These are phyloP conservation scores for Paradoxurus hermaphroditus DNA, from an alignment of 2,113 vertebrate genomes.

Conservation along the genomic window DNA sequence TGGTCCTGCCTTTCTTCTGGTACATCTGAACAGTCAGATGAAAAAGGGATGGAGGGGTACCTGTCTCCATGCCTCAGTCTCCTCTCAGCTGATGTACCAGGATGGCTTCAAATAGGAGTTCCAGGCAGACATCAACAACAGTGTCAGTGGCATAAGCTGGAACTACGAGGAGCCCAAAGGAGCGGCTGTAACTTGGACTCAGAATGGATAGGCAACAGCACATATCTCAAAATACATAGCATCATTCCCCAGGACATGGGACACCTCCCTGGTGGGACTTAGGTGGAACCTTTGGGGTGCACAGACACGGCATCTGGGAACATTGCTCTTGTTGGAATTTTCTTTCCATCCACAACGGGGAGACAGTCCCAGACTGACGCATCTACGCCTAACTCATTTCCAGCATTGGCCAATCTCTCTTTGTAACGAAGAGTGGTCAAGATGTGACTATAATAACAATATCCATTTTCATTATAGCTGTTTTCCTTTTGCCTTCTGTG, in stretches of 20 bases:
- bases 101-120: background rate
- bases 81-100: background rate
- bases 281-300: background rate
- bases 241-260: background rate
- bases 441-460: rapidly evolving
- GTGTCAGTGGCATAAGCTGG: background rate
- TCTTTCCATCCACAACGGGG: too few species aligned
- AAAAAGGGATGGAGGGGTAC: too few species aligned
- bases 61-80: background rate
- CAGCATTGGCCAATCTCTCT: rapidly evolving
- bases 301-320: too few species aligned
- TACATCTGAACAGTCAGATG: background rate
- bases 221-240: rapidly evolving
- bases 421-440: too few species aligned
- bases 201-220: rapidly evolving
- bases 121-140: background rate
- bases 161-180: rapidly evolving
- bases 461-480: rapidly evolving
- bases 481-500: background rate
- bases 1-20: rapidly evolving
- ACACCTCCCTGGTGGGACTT: rapidly evolving
- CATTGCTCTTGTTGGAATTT: background rate
- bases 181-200: background rate
- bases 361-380: background rate
- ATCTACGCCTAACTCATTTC: rapidly evolving